Evolutionary conservation across 2,888 invertebrate genomes (phyloP), one percentile per base, ranked within the genome.

Genomic region (Pycnomerus fuliginosus): DNA sequence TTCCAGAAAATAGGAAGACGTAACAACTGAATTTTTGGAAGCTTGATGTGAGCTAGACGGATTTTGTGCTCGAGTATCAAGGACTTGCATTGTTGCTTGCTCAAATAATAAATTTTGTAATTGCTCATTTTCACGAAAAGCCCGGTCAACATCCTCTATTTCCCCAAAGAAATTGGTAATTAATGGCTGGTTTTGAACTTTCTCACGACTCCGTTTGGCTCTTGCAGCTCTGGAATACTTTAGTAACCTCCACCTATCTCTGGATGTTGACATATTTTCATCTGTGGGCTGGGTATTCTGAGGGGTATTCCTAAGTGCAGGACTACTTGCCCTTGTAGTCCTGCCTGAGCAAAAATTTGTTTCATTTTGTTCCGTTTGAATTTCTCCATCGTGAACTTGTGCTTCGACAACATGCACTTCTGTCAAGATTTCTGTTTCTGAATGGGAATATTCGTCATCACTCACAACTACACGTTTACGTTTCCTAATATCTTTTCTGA

Each of bases 271-370:
- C n/a, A n/a, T n/a, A n/a, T n/a, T 10, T 25, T 25, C 8, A 20
- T 20, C 8, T 20, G 20, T 5, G 8, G 4, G 4, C 11, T 3
- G 25, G 25, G 25, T 12, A 25, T 8, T 25, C 11, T 8, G n/a
- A n/a, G n/a, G n/a, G n/a, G n/a, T n/a, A 10, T 25, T 25, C 10
- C 3, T 25, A 4, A 7, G 10, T 3, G 10, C 25, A 25, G 25
- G 11, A 25, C 25, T 25, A 25, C 25, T 12, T 25, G 25, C 25
- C 25, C 25, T 12, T 10, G 11, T 25, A 25, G 25, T 10, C 5
- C 25, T 25, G 25, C 10, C n/a, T n/a, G n/a, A n/a, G n/a, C n/a
- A n/a, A n/a, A n/a, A n/a, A n/a, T n/a, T n/a, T n/a, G n/a, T n/a
- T n/a, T n/a, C n/a, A n/a, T n/a, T n/a, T n/a, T n/a, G n/a, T n/a